Evolutionary conservation across 2,797 vertebrate species (phyloP), one percentile per base, ranked within the genome.

Genomic region (Enteromius fasciolatus): DNA sequence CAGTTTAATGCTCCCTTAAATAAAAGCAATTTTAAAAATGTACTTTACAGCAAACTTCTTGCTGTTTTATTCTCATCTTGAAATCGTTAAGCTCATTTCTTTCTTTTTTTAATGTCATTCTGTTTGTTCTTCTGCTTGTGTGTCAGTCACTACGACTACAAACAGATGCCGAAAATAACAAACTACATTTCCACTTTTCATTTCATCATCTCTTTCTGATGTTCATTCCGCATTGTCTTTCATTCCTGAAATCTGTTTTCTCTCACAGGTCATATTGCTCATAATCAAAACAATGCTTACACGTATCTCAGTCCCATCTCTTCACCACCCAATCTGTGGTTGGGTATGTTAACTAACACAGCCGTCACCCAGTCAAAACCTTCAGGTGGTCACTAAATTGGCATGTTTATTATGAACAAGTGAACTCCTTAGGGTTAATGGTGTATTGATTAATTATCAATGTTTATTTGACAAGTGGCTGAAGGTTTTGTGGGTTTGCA

Each of bases 251-350:
- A 70, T 67, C 25, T 66, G 41, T 41, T 72, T 72, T 86, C 57
- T 84, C 64, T 78, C 76, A 36, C 83, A 94, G 94, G 94, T 84
- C 88, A 92, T 89, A 90, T 88, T 77, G 88, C 89, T 84, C 81
- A 80, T 86, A 92, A 87, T 77, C 69, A 82, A 86, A 86, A 86
- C 3, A 90, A 88, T 5, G 8, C 3, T 23, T 87, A 84, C 84
- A 75, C 67, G 67, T 93, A 88, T 86, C 91, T 90, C 54, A 90
- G 64, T 39, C 88, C 90, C 70, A 73, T n/a, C 80, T 61, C 64
- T 15, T 89, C 88, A 61, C 90, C 86, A 80, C 81, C 92, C 59
- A 93, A 91, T 69, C 90, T 94, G 86, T 95, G 94, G 93, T 94
- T 95, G 80, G 94, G 94, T 93, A 92, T 85, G 89, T 89, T 59